Evolutionary conservation across 2,113 vertebrate species (phyloP).

Genomic region (Phylloscopus trochilus): DNA sequence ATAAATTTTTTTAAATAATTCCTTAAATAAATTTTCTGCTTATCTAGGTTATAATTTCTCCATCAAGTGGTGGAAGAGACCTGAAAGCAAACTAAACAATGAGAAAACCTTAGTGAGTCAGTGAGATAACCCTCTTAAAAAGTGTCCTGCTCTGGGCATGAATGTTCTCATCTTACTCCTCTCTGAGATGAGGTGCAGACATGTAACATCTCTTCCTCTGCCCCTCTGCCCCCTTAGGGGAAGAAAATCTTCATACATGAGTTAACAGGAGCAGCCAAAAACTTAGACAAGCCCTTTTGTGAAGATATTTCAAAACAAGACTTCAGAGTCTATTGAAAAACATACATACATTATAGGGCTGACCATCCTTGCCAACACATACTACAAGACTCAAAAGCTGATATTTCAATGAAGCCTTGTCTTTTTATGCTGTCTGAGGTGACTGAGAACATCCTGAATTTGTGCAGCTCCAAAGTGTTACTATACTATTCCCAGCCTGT

Average conservation of each 20-base stretch:
- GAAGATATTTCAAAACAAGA: not conserved
- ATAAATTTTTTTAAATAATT: not conserved
- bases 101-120: not conserved
- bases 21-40: not conserved
- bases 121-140: not conserved
- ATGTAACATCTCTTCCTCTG: not conserved
- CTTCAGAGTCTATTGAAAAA: not conserved
- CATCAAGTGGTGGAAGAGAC: not conserved
- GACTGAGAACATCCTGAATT: not conserved
- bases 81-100: not conserved
- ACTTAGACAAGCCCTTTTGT: not conserved
- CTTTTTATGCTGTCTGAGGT: not conserved
- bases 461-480: not conserved
- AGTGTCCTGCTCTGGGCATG: not conserved
- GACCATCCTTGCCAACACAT: rapidly evolving
- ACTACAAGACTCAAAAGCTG: not conserved
- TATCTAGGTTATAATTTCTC: not conserved
- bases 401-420: not conserved
- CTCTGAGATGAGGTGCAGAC: not conserved
- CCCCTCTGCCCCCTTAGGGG: not conserved
- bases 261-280: not conserved
- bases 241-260: not conserved
- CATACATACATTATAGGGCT: rapidly evolving
- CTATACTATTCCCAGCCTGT: not conserved
- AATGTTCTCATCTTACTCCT: not conserved